Percentiles rank a stretch among this genome's conserved stretches.
These are phyloP conservation scores for Caenorhabditis zanzibari DNA, from an alignment of 2,888 invertebrate species.

Conservation along the genomic window DNA sequence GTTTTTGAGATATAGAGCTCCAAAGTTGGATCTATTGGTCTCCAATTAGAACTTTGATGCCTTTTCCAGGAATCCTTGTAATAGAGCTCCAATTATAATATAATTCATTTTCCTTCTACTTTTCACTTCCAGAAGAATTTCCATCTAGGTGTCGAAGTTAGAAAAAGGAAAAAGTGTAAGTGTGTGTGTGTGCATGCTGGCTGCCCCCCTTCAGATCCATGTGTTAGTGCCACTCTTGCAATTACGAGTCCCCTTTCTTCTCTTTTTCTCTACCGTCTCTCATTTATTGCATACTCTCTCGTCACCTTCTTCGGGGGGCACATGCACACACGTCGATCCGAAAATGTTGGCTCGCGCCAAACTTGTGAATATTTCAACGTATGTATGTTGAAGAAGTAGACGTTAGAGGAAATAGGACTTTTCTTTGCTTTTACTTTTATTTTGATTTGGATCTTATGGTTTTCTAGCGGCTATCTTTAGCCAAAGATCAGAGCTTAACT, in stretches of 20 bases:
- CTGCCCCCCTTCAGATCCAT: slow-evolving; percentile 42
- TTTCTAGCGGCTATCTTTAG: background rate
- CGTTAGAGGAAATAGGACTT: background rate
- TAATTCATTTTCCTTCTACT: background rate
- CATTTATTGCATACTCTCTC: background rate
- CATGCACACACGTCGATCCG: no score
- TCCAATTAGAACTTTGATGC: no score
- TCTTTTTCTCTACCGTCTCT: slow-evolving; percentile 24
- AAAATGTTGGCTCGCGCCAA: slow-evolving; percentile 41
- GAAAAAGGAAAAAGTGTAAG: slow-evolving; percentile 2
- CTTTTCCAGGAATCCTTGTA: no score
- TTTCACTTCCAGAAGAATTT: background rate
- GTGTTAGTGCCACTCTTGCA: slow-evolving; percentile 58
- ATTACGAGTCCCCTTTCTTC: slow-evolving; percentile 34
- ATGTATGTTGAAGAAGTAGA: slow-evolving; percentile 2
- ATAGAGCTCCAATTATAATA: background rate
- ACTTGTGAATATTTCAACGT: slow-evolving; percentile 61
- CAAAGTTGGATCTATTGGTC: no score
- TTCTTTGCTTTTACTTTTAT: background rate
- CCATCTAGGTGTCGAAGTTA: slow-evolving; percentile 8
- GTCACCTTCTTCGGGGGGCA: background rate
- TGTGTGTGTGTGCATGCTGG: slow-evolving; percentile 18
- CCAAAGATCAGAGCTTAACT: no score
- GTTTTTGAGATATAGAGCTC: no score
- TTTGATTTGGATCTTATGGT: background rate